Percentiles rank a stretch among this genome's conserved stretches.
Evolutionary conservation across 1,140 invertebrate genomes (phyloP).

Genomic region (Prorops nasuta): DNA sequence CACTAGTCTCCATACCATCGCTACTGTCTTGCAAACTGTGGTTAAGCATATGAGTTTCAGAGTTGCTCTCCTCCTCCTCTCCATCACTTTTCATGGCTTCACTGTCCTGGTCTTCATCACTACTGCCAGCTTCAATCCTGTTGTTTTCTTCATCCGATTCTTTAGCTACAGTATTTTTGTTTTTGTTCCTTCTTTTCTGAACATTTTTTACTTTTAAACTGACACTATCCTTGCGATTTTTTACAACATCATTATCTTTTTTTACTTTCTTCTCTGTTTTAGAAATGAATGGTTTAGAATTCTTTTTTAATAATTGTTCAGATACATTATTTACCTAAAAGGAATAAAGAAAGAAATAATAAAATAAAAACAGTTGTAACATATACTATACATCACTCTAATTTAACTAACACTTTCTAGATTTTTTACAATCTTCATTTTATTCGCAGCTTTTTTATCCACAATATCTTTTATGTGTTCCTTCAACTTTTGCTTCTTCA

Average conservation of each 20-base stretch:
- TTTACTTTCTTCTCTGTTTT: constrained; percentile 14
- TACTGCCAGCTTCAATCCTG: no score
- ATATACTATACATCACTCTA: no score
- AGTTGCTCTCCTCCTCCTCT: neutral
- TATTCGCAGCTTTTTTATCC: constrained; percentile 18
- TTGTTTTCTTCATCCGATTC: neutral
- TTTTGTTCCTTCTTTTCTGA: constrained; percentile 20
- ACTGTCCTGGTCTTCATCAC: neutral
- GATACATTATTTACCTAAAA: constrained; percentile 23
- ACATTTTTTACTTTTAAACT: neutral
- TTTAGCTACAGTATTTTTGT: constrained; percentile 3
- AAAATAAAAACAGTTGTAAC: no score
- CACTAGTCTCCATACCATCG: constrained; percentile 22
- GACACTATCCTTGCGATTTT: constrained; percentile 23
- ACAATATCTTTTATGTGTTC: constrained; percentile 49
- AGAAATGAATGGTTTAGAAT: constrained; percentile 1
- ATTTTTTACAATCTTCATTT: neutral
- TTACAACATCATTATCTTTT: constrained; percentile 17
- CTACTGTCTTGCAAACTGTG: neutral
- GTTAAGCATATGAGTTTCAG: constrained; percentile 3
- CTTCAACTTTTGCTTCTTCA: constrained; percentile 56
- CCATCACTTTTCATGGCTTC: neutral
- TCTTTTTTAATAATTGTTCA: constrained; percentile 19
- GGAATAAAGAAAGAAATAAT: neutral
- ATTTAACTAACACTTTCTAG: neutral